phyloP scores from a whole-genome alignment of 1,140 invertebrate genomes.

The Drosophila sulfurigaster region DNA sequence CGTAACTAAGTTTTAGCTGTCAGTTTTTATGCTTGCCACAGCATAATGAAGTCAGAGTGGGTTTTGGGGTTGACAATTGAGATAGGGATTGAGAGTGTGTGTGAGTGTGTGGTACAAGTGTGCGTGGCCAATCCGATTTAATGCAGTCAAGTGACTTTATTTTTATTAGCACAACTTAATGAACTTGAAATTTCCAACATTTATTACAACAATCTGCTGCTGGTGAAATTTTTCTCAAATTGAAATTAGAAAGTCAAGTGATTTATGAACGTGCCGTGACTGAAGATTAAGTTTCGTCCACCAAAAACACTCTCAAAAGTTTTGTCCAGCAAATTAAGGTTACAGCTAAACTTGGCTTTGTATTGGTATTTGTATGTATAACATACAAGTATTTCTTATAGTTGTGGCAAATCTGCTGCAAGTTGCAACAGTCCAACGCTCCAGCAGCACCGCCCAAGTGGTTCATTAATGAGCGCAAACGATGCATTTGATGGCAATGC shows the following conservation, averaged over 20 bases:
- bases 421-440: background rate
- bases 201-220: slow-evolving; percentile 66
- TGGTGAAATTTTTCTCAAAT: slow-evolving; percentile 33
- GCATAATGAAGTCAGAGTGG: slow-evolving; percentile 40
- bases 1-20: slow-evolving; percentile 74
- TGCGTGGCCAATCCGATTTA: slow-evolving; percentile 76
- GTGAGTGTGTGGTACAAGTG: slow-evolving; percentile 63
- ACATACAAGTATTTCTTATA: background rate
- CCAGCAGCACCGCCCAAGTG: slow-evolving; percentile 21
- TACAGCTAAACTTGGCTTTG: background rate
- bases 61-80: slow-evolving; percentile 7
- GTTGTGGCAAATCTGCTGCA: background rate
- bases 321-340: slow-evolving; percentile 10
- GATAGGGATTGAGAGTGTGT: background rate
- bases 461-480: slow-evolving; percentile 64
- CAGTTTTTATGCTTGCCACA: slow-evolving; percentile 62
- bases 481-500: slow-evolving; percentile 64
- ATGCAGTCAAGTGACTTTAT: slow-evolving; percentile 81
- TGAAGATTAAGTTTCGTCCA: slow-evolving; percentile 40
- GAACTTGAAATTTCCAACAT: slow-evolving; percentile 79
- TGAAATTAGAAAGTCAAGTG: slow-evolving; percentile 77
- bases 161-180: slow-evolving; percentile 84
- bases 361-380: background rate
- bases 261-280: slow-evolving; percentile 72
- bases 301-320: background rate